These are phyloP conservation scores for Cyanocitta stelleri DNA, from an alignment of 2,113 vertebrate species.

Conservation along the genomic window DNA sequence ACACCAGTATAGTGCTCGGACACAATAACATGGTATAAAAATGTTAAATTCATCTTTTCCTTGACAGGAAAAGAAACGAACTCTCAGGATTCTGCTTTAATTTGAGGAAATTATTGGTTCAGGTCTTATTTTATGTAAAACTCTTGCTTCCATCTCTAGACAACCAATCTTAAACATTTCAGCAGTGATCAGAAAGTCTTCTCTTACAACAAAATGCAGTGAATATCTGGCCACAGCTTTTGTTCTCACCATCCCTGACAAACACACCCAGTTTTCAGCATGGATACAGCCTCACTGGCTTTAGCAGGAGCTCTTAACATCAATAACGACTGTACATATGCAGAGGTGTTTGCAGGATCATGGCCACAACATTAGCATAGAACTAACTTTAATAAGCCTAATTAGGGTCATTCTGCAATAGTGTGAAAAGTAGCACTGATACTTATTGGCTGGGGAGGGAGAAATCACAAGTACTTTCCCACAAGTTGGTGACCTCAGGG, in stretches of 20 bases:
- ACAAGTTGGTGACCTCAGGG: slow-evolving; percentile 15
- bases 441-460: background rate
- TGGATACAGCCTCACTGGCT: background rate
- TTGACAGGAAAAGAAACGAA: background rate
- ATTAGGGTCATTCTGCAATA: background rate
- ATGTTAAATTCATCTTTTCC: background rate
- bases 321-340: background rate
- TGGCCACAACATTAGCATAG: background rate
- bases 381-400: slow-evolving; percentile 28
- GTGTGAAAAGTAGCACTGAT: slow-evolving; percentile 40
- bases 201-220: background rate
- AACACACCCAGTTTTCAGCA: background rate
- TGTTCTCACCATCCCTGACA: background rate
- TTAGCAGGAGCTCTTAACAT: background rate
- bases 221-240: background rate
- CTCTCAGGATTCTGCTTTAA: background rate
- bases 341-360: background rate
- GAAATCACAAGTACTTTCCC: slow-evolving; percentile 3
- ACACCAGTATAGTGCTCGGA: background rate
- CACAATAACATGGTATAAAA: background rate
- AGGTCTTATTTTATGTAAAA: background rate
- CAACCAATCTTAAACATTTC: background rate
- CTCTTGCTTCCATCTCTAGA: background rate
- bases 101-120: background rate
- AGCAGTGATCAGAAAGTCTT: background rate